Conservation (phyloP, 2,113 vertebrate genomes). For the Meleagris gallopavo region DNA sequence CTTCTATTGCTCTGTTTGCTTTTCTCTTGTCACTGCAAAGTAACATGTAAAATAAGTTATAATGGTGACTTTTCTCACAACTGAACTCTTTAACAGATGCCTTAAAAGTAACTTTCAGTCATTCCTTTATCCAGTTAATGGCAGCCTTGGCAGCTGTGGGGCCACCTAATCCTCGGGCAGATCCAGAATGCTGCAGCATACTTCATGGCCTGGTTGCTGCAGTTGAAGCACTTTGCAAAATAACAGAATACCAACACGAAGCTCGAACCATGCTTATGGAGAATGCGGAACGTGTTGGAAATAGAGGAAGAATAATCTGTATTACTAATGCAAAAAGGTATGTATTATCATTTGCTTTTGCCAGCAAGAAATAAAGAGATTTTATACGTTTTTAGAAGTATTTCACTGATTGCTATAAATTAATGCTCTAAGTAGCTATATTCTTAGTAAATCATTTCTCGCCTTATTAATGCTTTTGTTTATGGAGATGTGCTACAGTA, state of each 20-base stretch:
- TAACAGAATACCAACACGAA: conserved; percentile 94
- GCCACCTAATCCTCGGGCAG: conserved; percentile 92
- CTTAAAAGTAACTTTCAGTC: neutral
- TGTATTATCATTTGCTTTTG: neutral
- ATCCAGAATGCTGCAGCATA: conserved; percentile 97
- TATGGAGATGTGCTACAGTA: neutral
- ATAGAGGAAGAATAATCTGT: conserved; percentile 94
- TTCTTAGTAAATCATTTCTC: neutral
- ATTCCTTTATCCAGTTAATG: conserved; percentile 84
- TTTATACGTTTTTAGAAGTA: accelerated
- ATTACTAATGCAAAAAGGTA: conserved; percentile 97
- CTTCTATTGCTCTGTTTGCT: neutral
- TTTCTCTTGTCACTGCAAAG: accelerated
- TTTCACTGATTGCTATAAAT: neutral
- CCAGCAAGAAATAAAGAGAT: accelerated
- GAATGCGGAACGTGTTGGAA: conserved; percentile 92
- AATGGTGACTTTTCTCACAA: neutral
- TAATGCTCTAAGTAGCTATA: neutral
- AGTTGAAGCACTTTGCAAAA: conserved; percentile 93
- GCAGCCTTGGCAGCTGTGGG: conserved; percentile 92
- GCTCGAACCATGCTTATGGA: conserved; percentile 90
- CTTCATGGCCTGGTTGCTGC: conserved; percentile 94
- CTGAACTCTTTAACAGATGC: accelerated
- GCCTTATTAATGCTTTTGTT: neutral
- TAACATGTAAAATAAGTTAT: accelerated